These are phyloP conservation scores for Piezodorus guildinii DNA, from an alignment of 1,140 invertebrate species.

Conservation along the genomic window DNA sequence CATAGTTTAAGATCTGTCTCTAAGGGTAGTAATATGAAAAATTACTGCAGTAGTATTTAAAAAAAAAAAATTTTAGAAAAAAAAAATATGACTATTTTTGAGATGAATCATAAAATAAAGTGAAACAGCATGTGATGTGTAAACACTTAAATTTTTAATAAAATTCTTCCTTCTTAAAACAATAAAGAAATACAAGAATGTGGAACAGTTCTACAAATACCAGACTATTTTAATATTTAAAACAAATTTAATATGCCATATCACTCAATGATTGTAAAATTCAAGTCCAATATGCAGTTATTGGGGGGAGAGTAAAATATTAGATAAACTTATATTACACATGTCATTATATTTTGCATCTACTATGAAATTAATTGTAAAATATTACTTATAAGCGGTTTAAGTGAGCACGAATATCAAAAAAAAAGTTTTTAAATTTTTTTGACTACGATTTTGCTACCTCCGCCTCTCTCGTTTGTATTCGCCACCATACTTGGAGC, in stretches of 20 bases:
- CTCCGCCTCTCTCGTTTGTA: constrained; percentile 97
- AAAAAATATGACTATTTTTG: too few relatives aligned
- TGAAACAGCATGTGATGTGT: too few relatives aligned
- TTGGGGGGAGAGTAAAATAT: constrained; percentile 18
- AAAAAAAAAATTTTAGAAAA: too few relatives aligned
- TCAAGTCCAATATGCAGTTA: constrained; percentile 18
- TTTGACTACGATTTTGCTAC: constrained; percentile 41
- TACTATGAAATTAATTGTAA: constrained; percentile 25
- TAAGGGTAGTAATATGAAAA: too few relatives aligned
- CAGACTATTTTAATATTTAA: constrained; percentile 18
- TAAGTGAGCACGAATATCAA: constrained; percentile 25
- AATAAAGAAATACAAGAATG: constrained; percentile 19
- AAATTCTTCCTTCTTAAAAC: neutral
- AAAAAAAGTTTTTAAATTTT: constrained; percentile 25
- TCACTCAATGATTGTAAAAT: constrained; percentile 18
- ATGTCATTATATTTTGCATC: constrained; percentile 21
- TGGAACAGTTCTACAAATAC: constrained; percentile 23
- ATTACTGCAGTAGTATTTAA: too few relatives aligned
- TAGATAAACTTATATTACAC: constrained; percentile 23
- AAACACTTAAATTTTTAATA: too few relatives aligned
- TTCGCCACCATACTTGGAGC: constrained; percentile 94
- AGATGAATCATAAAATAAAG: too few relatives aligned
- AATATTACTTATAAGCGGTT: constrained; percentile 23
- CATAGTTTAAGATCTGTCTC: too few relatives aligned
- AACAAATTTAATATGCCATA: constrained; percentile 16